phyloP scores from a whole-genome alignment of 23 tunicate species.

The Halocynthia roretzi region DNA sequence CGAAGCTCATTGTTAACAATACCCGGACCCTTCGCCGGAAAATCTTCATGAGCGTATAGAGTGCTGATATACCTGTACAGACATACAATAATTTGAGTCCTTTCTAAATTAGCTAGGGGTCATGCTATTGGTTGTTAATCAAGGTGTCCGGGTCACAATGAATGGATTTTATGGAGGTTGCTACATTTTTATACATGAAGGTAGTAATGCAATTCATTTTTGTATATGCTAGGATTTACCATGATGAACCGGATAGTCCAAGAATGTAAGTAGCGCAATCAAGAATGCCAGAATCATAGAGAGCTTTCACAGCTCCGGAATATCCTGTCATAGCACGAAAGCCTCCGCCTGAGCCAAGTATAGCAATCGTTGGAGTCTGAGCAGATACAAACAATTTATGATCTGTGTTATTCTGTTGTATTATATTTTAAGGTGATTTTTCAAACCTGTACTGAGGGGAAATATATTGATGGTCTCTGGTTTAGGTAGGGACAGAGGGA shows the following conservation, averaged over 20 bases:
- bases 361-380: conserved; percentile 58
- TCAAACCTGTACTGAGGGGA: neutral
- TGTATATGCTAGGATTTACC: conserved; percentile 9
- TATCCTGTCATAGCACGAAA: conserved; percentile 76
- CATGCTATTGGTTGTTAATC: neutral
- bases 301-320: conserved; percentile 78
- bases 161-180: neutral
- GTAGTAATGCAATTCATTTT: neutral
- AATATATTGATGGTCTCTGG: neutral
- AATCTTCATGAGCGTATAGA: conserved; percentile 46
- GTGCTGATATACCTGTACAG: conserved; percentile 58
- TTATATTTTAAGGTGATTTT: no score
- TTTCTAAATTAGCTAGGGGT: neutral
- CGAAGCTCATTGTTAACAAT: conserved; percentile 39
- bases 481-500: no score
- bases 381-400: neutral
- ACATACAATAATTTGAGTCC: neutral
- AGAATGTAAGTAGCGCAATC: conserved; percentile 50
- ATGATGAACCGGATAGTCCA: conserved; percentile 72
- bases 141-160: neutral
- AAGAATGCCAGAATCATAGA: conserved; percentile 52
- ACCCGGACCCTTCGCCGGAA: conserved; percentile 38
- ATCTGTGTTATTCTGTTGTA: no score
- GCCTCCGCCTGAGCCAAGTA: conserved; percentile 81
- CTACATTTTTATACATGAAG: neutral